These are phyloP conservation scores for Harpagoxenus sublaevis DNA, from an alignment of 2,888 invertebrate genomes.

Conservation along the genomic window DNA sequence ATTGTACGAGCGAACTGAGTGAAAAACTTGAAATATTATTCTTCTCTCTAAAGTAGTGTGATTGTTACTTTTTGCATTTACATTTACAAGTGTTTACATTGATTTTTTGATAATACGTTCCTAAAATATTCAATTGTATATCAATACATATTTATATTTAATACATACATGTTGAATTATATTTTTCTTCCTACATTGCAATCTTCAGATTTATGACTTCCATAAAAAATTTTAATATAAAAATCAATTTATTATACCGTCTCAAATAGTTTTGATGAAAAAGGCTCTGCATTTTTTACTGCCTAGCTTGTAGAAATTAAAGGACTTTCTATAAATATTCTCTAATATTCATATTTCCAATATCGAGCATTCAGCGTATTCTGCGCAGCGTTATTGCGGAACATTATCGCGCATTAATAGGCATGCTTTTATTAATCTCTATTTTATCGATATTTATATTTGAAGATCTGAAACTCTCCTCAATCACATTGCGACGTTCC, in stretches of 20 bases:
- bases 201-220: background rate
- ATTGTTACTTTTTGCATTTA: background rate
- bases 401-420: conserved; percentile 37
- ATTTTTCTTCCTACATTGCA: background rate
- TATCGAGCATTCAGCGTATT: conserved; percentile 20
- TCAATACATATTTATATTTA: background rate
- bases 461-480: conserved; percentile 8
- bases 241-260: conserved; percentile 3
- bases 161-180: background rate
- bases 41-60: background rate
- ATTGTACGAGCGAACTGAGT: background rate
- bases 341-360: conserved; percentile 17
- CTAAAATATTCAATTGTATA: background rate
- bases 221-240: conserved; percentile 3
- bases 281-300: conserved; percentile 15
- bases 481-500: background rate
- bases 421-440: conserved; percentile 35
- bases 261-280: background rate
- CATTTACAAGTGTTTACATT: background rate
- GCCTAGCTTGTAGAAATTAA: conserved; percentile 6
- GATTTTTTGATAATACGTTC: background rate
- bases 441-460: conserved; percentile 41
- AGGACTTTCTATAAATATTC: conserved; percentile 21
- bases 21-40: background rate
- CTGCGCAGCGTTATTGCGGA: background rate